Evolutionary conservation across 2,113 vertebrate species (phyloP).

Genomic region (Hippocampus barbouri): DNA sequence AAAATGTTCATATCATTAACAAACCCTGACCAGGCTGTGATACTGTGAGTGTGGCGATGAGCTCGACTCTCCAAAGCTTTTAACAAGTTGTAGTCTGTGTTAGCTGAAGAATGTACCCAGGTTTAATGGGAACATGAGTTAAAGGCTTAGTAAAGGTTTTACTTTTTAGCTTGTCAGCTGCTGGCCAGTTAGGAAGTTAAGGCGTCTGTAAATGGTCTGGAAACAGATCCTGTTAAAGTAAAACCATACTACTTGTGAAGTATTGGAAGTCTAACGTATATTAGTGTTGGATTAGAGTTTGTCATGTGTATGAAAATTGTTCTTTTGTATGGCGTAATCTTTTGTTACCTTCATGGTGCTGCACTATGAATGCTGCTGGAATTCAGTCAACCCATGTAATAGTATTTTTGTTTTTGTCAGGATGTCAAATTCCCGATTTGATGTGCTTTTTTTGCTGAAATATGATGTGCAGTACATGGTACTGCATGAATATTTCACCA

Average conservation of each 20-base stretch:
- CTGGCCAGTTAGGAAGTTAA: slow-evolving; percentile 12
- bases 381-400: slow-evolving; percentile 14
- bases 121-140: slow-evolving; percentile 11
- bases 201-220: slow-evolving; percentile 4
- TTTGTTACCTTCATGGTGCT: slow-evolving; percentile 47
- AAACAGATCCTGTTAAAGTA: slow-evolving; percentile 26
- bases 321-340: slow-evolving; percentile 33
- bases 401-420: slow-evolving; percentile 15
- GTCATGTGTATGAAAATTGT: slow-evolving; percentile 27
- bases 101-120: slow-evolving; percentile 1
- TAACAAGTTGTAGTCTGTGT: slow-evolving; percentile 19
- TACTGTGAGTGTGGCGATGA: slow-evolving; percentile 38
- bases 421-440: slow-evolving; percentile 16
- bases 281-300: slow-evolving; percentile 17
- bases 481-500: slow-evolving; percentile 43
- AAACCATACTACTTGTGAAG: slow-evolving; percentile 6
- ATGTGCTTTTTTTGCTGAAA: slow-evolving; percentile 28
- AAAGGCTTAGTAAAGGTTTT: not conserved
- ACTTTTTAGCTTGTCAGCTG: slow-evolving; percentile 14
- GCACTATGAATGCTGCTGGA: slow-evolving; percentile 26
- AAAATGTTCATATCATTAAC: slow-evolving; percentile 20
- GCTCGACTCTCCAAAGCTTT: slow-evolving; percentile 21
- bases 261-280: slow-evolving; percentile 19
- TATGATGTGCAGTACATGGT: slow-evolving; percentile 15
- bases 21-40: slow-evolving; percentile 28